These are phyloP conservation scores for Ibidorhyncha struthersii DNA, from an alignment of 2,113 vertebrate species.

Conservation along the genomic window DNA sequence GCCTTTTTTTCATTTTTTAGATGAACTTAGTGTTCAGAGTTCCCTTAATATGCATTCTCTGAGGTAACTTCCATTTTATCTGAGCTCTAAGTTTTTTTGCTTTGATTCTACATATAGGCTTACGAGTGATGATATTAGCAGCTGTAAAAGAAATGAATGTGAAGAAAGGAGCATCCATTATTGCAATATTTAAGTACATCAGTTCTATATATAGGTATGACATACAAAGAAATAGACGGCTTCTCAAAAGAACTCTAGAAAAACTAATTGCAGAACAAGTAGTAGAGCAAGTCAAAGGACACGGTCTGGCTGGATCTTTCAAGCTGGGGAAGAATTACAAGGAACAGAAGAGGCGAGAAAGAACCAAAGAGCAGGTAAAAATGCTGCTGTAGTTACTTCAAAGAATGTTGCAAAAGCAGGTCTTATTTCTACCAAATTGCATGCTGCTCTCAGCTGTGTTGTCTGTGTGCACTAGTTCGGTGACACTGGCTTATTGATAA, in stretches of 20 bases:
- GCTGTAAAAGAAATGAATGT: conserved; percentile 92
- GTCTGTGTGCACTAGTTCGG: neutral
- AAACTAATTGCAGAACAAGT: conserved; percentile 89
- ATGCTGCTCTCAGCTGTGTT: neutral
- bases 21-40: neutral
- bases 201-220: conserved; percentile 87
- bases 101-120: conserved; percentile 78
- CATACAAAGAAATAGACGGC: conserved; percentile 86
- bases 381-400: neutral
- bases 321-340: conserved; percentile 94
- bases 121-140: conserved; percentile 91
- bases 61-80: neutral
- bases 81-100: neutral
- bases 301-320: conserved; percentile 93
- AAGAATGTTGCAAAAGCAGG: neutral
- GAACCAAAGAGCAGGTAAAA: conserved; percentile 82
- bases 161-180: conserved; percentile 90
- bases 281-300: conserved; percentile 92
- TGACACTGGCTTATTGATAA: neutral
- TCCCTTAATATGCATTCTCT: neutral
- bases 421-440: neutral
- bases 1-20: neutral
- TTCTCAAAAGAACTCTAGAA: conserved; percentile 87
- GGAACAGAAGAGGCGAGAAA: conserved; percentile 80
- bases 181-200: conserved; percentile 92